These are phyloP conservation scores for Myripristis jacobus DNA, from an alignment of 2,797 vertebrate species.

Conservation along the genomic window DNA sequence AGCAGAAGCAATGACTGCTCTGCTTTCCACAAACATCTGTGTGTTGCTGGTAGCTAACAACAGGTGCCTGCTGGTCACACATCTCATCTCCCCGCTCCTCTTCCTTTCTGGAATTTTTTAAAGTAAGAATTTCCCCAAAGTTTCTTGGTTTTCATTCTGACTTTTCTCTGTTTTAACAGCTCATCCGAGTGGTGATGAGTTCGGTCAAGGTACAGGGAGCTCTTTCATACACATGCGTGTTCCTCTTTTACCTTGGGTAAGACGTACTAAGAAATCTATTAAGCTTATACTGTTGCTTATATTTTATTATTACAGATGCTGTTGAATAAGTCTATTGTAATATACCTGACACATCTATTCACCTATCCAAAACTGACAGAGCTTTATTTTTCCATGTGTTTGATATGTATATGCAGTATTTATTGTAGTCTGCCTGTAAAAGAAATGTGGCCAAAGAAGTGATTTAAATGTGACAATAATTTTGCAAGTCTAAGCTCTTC, in stretches of 20 bases:
- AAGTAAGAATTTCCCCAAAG: background rate
- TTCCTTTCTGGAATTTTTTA: too few species aligned
- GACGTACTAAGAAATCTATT: slow-evolving; percentile 47
- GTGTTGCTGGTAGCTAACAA: background rate
- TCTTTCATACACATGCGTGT: slow-evolving; percentile 90
- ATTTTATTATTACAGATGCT: background rate
- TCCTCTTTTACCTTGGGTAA: slow-evolving; percentile 98
- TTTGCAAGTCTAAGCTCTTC: background rate
- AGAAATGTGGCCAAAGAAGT: slow-evolving; percentile 13
- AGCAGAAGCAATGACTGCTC: too few species aligned
- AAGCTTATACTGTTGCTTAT: background rate
- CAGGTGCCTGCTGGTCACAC: background rate
- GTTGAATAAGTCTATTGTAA: background rate
- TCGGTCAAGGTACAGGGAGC: slow-evolving; percentile 96
- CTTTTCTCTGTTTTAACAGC: slow-evolving; percentile 71
- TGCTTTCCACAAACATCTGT: background rate
- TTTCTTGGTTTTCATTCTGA: background rate
- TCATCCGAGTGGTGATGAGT: slow-evolving; percentile 95
- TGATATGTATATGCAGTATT: background rate
- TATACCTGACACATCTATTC: background rate
- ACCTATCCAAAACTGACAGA: background rate
- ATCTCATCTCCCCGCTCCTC: too few species aligned
- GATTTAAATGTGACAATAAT: slow-evolving; percentile 14
- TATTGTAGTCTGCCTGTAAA: slow-evolving; percentile 17
- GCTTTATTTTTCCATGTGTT: too few species aligned